Conservation (phyloP, 2,888 invertebrate genomes). For the Antitype chi region DNA sequence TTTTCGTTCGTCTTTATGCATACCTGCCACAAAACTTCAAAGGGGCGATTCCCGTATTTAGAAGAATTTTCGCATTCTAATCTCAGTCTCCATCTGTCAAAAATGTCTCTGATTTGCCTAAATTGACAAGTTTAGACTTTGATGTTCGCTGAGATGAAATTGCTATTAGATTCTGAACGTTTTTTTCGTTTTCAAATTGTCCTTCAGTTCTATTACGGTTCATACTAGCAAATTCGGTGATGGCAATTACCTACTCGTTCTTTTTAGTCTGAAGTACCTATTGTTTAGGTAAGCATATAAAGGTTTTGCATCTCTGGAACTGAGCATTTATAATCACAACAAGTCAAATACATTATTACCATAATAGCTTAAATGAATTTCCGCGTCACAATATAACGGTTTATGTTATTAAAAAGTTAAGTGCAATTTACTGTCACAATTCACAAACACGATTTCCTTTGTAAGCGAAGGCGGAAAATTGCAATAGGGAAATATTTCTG, state of each 20-base stretch:
- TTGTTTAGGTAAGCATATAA: not conserved
- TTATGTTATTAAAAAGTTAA: not conserved
- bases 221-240: not conserved
- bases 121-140: not conserved
- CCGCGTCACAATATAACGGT: not conserved
- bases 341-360: slow-evolving; percentile 5
- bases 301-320: slow-evolving; percentile 40
- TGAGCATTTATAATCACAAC: slow-evolving; percentile 36
- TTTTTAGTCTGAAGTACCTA: not conserved
- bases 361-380: slow-evolving; percentile 13
- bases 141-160: not conserved
- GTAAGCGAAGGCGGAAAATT: slow-evolving; percentile 9
- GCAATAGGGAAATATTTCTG: slow-evolving; percentile 5
- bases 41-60: not conserved
- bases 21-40: not conserved
- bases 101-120: not conserved
- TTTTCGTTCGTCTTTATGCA: not conserved
- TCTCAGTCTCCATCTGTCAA: not conserved
- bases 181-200: not conserved
- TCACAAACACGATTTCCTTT: not conserved
- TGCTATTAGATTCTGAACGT: not conserved
- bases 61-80: not conserved
- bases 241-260: not conserved
- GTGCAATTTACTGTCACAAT: not conserved
- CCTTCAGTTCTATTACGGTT: not conserved